Evolutionary conservation across 2,888 invertebrate genomes (phyloP), one percentile per base, ranked within the genome.

Genomic region (Aphrophora alni): DNA sequence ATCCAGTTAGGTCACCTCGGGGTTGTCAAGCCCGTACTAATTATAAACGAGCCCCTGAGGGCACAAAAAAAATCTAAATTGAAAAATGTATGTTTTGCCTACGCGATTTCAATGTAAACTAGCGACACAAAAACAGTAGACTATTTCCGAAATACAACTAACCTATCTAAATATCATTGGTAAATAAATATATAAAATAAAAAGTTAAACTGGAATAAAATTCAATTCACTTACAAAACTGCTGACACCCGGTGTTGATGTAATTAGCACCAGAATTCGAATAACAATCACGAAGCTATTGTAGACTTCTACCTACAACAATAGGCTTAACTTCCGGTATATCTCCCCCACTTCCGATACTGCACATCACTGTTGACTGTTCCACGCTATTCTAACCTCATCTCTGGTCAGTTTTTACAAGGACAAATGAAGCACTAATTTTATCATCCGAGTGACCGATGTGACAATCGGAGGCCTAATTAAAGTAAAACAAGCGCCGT

Each of bases 271-370:
- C n/a, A n/a, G n/a, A n/a, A 3, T 59, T n/a, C 12, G 59, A 59
- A 59, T 59, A 59, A 59, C 59, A 59, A 59, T 59, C 59, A 59
- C 59, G n/a, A 3, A 17, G 3, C 71, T 71, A 71, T 71, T 71
- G 59, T 59, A n/a, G 7, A 59, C 17, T 28, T 27, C 17, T 17
- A 71, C 26, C 14, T 71, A 71, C 78, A 74, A 79, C 78, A 79
- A 79, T 79, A 75, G 78, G 74, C 44, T 38, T 74, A 68, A 38
- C 59, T 74, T 79, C 78, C 78, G 78, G 78, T 68, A 25, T 1
- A 24, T 8, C n/a, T 51, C 59, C 75, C 75, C 75, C 25, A 28
- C 74, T 38, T 33, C 27, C 51, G 71, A 77, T 38, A 25, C 78
- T 24, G 21, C 5, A 12, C 12, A 5, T 59, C 59, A 59, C 21